Percentiles rank a stretch among this genome's conserved stretches.
phyloP scores from a whole-genome alignment of 2,113 vertebrate genomes.

The Herpetotheres cachinnans region DNA sequence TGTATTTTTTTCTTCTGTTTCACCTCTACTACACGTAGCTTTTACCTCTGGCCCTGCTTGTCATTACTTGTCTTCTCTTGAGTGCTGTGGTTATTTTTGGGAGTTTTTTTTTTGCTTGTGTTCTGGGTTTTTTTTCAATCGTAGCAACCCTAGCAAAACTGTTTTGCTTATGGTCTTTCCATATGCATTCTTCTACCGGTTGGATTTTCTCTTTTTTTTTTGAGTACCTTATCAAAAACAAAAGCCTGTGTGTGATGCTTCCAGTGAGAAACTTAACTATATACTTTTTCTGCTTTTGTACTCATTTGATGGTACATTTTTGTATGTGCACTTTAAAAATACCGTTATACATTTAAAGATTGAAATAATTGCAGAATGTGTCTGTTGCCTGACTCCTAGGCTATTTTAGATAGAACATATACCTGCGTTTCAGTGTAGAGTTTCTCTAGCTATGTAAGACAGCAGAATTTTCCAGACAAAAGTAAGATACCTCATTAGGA shows the following conservation, averaged over 20 bases:
- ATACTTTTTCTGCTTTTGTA: neutral
- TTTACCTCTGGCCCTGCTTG: neutral
- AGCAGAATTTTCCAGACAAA: neutral
- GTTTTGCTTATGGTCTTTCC: neutral
- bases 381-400: neutral
- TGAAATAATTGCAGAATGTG: neutral
- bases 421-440: neutral
- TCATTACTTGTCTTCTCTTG: neutral
- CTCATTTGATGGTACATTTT: neutral
- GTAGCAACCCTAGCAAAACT: neutral
- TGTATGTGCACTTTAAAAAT: neutral
- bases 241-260: neutral
- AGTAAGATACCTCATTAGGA: neutral
- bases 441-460: neutral
- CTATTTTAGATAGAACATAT: neutral
- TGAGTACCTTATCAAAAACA: neutral
- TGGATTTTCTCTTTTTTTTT: neutral
- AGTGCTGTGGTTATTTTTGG: neutral
- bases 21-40: neutral
- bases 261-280: neutral
- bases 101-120: neutral
- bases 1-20: neutral
- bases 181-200: neutral
- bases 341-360: neutral
- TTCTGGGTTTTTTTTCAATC: neutral